phyloP scores from a whole-genome alignment of 2,797 vertebrate genomes.

The Cossypha polioptera region DNA sequence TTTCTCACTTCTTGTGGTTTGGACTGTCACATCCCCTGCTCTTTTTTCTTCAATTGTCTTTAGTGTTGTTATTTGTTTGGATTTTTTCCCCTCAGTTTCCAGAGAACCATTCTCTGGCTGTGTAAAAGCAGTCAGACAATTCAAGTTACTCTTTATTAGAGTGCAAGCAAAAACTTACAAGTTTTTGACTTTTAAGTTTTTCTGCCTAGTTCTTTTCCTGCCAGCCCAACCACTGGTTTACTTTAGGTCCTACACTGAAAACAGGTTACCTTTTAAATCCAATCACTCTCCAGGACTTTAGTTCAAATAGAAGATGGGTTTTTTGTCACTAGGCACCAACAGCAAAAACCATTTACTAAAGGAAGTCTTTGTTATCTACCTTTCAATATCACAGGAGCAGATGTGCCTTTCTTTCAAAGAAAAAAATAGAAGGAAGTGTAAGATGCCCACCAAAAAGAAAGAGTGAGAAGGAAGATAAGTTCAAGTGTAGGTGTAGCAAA shows the following conservation, averaged over 20 bases:
- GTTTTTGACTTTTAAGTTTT: not conserved
- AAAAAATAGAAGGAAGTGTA: not conserved
- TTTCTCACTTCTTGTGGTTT: not conserved
- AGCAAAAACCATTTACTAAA: not conserved
- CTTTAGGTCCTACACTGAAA: not conserved
- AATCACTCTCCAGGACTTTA: not conserved
- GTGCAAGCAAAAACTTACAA: not conserved
- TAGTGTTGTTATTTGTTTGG: not conserved
- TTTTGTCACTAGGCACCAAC: not conserved
- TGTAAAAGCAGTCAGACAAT: not conserved
- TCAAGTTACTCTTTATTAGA: not conserved
- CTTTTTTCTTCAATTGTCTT: not conserved
- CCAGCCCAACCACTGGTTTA: not conserved
- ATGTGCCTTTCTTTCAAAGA: not conserved
- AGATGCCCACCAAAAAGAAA: not conserved
- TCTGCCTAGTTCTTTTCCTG: not conserved
- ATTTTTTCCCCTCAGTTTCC: fast-evolving
- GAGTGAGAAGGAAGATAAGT: not conserved
- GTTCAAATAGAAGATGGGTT: not conserved
- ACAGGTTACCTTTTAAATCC: not conserved
- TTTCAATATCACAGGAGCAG: not conserved
- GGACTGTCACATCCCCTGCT: not conserved
- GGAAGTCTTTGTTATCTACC: not conserved
- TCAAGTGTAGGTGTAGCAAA: not conserved
- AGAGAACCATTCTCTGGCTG: not conserved